Conservation (phyloP, 2,113 vertebrate genomes). For the Pycnonotus jocosus region DNA sequence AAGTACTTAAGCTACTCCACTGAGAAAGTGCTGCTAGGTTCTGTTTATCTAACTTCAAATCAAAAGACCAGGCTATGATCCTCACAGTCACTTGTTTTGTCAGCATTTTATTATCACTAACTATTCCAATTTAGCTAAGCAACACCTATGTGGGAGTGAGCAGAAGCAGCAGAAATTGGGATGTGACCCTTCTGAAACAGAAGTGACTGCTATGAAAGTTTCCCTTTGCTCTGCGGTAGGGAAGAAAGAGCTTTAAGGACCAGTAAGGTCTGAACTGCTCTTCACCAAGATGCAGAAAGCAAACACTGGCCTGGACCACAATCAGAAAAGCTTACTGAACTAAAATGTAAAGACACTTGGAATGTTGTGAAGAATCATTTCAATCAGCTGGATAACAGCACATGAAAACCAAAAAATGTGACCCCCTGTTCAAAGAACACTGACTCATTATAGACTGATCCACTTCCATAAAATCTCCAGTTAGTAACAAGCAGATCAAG, state of each 20-base stretch:
- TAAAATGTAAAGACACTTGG: background rate
- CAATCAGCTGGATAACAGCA: background rate
- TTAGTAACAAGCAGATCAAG: constrained; percentile 46
- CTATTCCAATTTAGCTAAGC: background rate
- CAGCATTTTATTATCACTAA: background rate
- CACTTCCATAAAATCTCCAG: background rate
- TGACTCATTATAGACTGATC: background rate
- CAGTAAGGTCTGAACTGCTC: background rate
- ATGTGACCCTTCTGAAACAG: background rate
- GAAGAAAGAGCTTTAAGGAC: background rate
- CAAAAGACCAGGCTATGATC: background rate
- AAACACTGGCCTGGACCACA: background rate
- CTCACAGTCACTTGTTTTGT: background rate
- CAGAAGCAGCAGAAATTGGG: background rate
- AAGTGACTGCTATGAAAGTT: background rate
- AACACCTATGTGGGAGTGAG: background rate
- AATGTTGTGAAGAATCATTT: background rate
- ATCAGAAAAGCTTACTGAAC: background rate
- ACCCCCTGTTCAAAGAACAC: background rate
- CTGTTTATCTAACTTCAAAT: background rate
- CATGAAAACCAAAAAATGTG: background rate
- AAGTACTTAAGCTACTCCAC: background rate
- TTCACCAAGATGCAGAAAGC: background rate
- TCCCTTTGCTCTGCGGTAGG: background rate
- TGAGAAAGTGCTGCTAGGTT: background rate